Conservation (phyloP, 2,888 invertebrate species). For the Ochropleura plecta region DNA sequence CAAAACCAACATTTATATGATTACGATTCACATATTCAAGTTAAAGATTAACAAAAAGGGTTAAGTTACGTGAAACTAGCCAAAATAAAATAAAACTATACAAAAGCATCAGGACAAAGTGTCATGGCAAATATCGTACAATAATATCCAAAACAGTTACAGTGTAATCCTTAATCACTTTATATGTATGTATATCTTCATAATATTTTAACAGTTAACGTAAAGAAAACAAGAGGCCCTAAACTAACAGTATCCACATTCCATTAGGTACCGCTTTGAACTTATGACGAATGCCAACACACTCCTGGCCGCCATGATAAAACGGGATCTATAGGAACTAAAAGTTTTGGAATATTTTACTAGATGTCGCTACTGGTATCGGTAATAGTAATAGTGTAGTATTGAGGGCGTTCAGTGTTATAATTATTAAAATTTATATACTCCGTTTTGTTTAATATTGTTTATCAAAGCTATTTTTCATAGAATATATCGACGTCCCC, state of each 20-base stretch:
- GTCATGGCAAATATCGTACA: no score
- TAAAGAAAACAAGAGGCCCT: background rate
- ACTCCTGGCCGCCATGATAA: background rate
- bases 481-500: no score
- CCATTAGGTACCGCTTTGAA: background rate
- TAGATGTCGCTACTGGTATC: conserved; percentile 36
- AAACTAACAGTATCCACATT: background rate
- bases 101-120: no score
- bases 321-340: conserved; percentile 31
- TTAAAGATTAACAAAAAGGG: background rate
- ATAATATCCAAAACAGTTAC: background rate
- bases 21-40: background rate
- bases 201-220: background rate
- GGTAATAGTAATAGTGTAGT: background rate
- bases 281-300: background rate
- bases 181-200: no score
- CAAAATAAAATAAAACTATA: no score
- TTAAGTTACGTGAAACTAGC: no score
- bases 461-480: no score
- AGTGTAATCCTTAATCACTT: background rate
- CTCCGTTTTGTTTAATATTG: background rate
- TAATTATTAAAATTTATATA: no score
- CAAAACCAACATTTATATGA: background rate
- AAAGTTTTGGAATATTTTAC: background rate
- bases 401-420: background rate